Evolutionary conservation across 1,140 invertebrate species (phyloP), one percentile per base, ranked within the genome.

Genomic region (Papilio aristodemus): DNA sequence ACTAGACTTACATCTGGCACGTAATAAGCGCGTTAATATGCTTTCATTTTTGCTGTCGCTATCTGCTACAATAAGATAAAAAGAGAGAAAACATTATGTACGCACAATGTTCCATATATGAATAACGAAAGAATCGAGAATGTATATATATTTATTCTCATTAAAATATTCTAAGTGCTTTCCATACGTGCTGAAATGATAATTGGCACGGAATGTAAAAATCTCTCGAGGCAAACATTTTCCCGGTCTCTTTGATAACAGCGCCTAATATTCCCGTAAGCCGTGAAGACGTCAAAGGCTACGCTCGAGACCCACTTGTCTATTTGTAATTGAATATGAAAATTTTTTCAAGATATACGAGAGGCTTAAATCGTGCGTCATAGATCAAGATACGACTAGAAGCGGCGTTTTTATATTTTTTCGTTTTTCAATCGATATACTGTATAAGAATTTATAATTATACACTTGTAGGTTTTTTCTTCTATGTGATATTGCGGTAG

Each of bases 311-410:
- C 85, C 76, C 77, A 85, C 88, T 90, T 88, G 86, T 88, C 81
- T 89, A 87, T 90, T 87, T 89, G 86, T 88, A 90, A 90, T 90
- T 89, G 85, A 90, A 90, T 89, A 88, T 88, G 86, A 89, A 90
- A 89, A 90, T 86, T 83, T 88, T 87, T 66, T 87, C 75, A 74
- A 74, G 78, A 70, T 77, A 78, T 77, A 68, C 79, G 70, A 73
- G 72, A 66, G 77, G 64, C 74, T 76, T 71, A 68, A 76, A 70
- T 57, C 59, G 27, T 67, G 50, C 22, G 67, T 17, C 43, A 32
- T 64, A 69, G 67, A 57, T 74, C 75, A 73, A 60, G 27, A 46
- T 62, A 38, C 10, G 62, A 59, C 77, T 78, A 63, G 77, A 81
- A 71, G 60, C 27, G 36, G 4, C 57, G 10, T 39, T 36, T 46